Base-by-base conservation (phyloP, 1,140 invertebrate species). In the Acyrthosiphon pisum region DNA sequence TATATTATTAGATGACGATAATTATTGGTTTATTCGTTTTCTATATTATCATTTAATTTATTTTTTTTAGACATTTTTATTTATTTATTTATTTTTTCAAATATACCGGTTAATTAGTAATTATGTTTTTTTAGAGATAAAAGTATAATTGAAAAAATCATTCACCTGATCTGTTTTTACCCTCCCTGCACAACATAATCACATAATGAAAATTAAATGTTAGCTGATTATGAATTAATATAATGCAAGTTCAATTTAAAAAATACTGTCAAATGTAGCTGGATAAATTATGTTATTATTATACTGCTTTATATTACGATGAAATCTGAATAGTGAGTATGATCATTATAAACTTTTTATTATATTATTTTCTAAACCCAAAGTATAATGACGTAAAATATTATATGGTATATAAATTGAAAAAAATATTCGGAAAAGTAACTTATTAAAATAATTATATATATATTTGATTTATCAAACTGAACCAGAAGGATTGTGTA, bases 401-500 rank as follows among this genome's bases (percentile, higher is more conserved):
- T 22, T 22, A 53, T 53, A n/a, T 11, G 2, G 83, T 44, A 26
- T 84, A 41, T 46, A 46, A 30, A 18, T 48, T 18, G 41, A 11
- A 46, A 48, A 87, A 20, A 2, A 87, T 87, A 87, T 87, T 87
- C 18, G 30, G 4, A 46, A 86, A 86, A 46, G 26, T 46, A 6
- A 48, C 44, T 48, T 48, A 30, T 30, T 44, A 87, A 87, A 44
- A 46, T 46, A 2, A 44, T 41, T 9, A 8, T 48, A 48, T 26
- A 76, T 30, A n/a, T 50, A 90, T 90, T 90, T 56, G 41, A 90
- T 60, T 90, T 60, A 23, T 68, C 53, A 68, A 30, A 56, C 87
- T 37, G 35, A 50, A 50, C 26, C 53, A 18, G 35, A n/a, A 37
- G 2, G 20, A 90, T 37, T 23, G 11, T 9, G 3, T n/a, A 41